A percentile compares a stretch with the other conserved stretches of the same genome.
Evolutionary conservation across 1,140 invertebrate genomes (phyloP).

Genomic region (Drosophila cardini): DNA sequence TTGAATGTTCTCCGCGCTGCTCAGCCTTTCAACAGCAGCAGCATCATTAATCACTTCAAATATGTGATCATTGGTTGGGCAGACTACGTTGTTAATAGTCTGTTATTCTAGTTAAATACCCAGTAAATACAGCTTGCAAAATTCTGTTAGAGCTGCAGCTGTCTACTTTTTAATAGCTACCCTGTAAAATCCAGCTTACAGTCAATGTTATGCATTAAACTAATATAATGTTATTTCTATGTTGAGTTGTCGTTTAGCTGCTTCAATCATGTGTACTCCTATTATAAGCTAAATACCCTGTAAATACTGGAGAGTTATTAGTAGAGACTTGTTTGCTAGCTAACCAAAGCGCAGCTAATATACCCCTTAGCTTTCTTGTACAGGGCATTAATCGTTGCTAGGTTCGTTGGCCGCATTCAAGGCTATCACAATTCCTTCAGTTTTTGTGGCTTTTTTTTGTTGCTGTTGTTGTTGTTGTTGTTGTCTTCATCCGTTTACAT

Average conservation of each 20-base stretch:
- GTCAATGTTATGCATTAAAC: background rate
- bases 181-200: background rate
- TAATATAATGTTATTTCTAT: too few relatives aligned
- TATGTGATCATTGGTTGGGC: constrained; percentile 1
- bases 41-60: constrained; percentile 1
- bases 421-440: constrained; percentile 22
- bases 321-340: background rate
- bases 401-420: constrained; percentile 54
- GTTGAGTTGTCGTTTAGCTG: too few relatives aligned
- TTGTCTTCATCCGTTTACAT: constrained; percentile 40
- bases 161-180: background rate
- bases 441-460: constrained; percentile 7
- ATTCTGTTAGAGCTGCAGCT: background rate
- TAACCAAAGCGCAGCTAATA: constrained; percentile 5
- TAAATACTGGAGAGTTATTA: background rate
- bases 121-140: constrained; percentile 4
- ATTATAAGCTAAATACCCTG: background rate
- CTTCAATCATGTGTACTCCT: too few relatives aligned
- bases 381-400: constrained; percentile 28
- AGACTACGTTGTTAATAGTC: background rate
- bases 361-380: background rate
- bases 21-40: too few relatives aligned
- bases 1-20: too few relatives aligned
- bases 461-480: constrained; percentile 38
- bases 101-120: background rate